Conservation (phyloP, 2,888 invertebrate genomes). For the Lochmaea capreae region DNA sequence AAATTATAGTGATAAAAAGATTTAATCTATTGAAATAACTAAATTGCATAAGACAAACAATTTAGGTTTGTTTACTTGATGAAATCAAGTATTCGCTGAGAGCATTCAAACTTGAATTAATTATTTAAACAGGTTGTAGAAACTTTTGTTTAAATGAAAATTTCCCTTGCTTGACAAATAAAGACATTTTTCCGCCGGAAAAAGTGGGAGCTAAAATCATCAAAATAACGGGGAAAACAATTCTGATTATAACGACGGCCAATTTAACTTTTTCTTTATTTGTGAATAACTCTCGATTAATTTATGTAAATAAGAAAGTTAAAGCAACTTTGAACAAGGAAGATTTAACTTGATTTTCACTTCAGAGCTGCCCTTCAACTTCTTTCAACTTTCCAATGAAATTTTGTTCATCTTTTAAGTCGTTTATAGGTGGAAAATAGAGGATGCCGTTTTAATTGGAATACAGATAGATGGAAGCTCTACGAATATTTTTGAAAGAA, state of each 20-base stretch:
- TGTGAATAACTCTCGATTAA: conserved; percentile 44
- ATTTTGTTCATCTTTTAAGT: conserved; percentile 31
- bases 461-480: conserved; percentile 26
- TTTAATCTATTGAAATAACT: background rate
- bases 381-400: conserved; percentile 33
- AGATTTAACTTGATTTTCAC: conserved; percentile 39
- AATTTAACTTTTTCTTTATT: conserved; percentile 44
- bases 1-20: background rate
- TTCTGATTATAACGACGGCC: conserved; percentile 39
- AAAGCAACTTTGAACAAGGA: conserved; percentile 37
- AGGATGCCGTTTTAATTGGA: conserved; percentile 26
- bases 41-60: background rate
- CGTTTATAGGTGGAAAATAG: conserved; percentile 33
- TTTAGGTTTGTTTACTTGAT: background rate
- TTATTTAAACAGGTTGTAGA: conserved; percentile 14
- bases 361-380: conserved; percentile 29
- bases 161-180: conserved; percentile 17
- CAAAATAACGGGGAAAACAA: conserved; percentile 31
- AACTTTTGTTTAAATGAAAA: conserved; percentile 18
- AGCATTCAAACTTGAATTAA: conserved; percentile 2
- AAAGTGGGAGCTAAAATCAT: conserved; percentile 17
- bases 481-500: conserved; percentile 8
- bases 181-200: conserved; percentile 5
- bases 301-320: conserved; percentile 46
- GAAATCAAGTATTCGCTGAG: conserved; percentile 3